Evolutionary conservation across 2,113 vertebrate species (phyloP).

Genomic region (Neomonachus schauinslandi): DNA sequence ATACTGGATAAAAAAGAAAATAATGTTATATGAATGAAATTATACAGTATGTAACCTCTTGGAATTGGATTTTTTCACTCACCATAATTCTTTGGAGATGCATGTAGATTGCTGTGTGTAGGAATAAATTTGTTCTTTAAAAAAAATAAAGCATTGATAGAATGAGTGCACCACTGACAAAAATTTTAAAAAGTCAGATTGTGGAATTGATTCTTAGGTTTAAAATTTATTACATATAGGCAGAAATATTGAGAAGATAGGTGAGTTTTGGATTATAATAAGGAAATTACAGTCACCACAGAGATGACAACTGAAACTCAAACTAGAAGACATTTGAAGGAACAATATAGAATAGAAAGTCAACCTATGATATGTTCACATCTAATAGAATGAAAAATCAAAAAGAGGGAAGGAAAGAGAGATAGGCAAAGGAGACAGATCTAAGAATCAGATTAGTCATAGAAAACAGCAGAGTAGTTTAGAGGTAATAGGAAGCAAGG

Average conservation of each 20-base stretch:
- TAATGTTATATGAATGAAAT: not conserved
- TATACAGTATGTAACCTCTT: not conserved
- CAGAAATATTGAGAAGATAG: conserved; percentile 16
- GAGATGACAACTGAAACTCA: conserved; percentile 8
- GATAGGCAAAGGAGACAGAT: not conserved
- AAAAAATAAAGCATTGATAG: not conserved
- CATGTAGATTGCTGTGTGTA: not conserved
- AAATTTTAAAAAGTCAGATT: not conserved
- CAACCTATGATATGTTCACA: not conserved
- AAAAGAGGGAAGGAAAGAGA: conserved; percentile 21
- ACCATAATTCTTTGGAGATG: not conserved
- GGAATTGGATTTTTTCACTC: not conserved
- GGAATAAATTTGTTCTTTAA: not conserved
- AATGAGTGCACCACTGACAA: not conserved
- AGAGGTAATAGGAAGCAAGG: conserved; percentile 30
- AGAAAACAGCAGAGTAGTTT: not conserved
- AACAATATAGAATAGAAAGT: conserved; percentile 22
- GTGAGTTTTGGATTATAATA: not conserved
- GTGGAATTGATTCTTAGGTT: conserved; percentile 16
- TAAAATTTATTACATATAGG: conserved; percentile 6
- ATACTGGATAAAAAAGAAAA: not conserved
- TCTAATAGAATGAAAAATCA: conserved; percentile 31
- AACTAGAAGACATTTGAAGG: not conserved
- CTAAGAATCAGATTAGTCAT: not conserved
- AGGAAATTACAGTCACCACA: conserved; percentile 9